Conservation (phyloP, 2,797 vertebrate species). For the Danio aesculapii region DNA sequence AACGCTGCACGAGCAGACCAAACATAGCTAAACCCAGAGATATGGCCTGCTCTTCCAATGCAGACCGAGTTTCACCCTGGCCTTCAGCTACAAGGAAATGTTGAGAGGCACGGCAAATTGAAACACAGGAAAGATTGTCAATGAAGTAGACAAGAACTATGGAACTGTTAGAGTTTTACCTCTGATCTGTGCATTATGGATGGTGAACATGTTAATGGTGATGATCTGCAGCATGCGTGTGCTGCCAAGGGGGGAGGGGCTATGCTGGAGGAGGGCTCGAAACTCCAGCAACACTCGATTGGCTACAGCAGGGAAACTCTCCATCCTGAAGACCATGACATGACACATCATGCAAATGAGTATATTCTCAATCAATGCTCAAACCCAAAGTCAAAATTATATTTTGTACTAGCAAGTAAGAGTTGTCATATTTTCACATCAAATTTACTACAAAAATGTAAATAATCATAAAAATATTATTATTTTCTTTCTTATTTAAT, state of each 20-base stretch:
- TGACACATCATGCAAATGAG: constrained; percentile 15
- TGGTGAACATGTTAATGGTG: constrained; percentile 98
- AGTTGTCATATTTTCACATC: no score
- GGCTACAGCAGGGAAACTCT: constrained; percentile 89
- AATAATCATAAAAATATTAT: no score
- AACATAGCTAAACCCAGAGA: constrained; percentile 94
- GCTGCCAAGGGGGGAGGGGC: constrained; percentile 89
- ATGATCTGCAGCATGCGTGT: constrained; percentile 94
- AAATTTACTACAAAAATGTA: no score
- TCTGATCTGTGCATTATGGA: constrained; percentile 90
- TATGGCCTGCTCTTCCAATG: constrained; percentile 92
- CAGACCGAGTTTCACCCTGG: constrained; percentile 85
- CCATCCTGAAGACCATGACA: constrained; percentile 85
- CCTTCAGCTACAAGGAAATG: constrained; percentile 65
- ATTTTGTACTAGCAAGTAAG: neutral
- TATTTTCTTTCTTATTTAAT: no score
- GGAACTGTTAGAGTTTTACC: constrained; percentile 69
- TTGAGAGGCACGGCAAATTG: neutral
- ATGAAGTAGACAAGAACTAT: neutral
- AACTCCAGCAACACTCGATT: constrained; percentile 92
- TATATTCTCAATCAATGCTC: neutral
- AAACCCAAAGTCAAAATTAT: neutral
- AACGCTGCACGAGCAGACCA: constrained; percentile 89
- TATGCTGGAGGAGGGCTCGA: constrained; percentile 89
- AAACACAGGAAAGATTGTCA: neutral